A percentile compares a stretch with the other conserved stretches of the same genome.
Evolutionary conservation across 2,888 invertebrate species (phyloP).

Genomic region (Lepidochitona cinerea): DNA sequence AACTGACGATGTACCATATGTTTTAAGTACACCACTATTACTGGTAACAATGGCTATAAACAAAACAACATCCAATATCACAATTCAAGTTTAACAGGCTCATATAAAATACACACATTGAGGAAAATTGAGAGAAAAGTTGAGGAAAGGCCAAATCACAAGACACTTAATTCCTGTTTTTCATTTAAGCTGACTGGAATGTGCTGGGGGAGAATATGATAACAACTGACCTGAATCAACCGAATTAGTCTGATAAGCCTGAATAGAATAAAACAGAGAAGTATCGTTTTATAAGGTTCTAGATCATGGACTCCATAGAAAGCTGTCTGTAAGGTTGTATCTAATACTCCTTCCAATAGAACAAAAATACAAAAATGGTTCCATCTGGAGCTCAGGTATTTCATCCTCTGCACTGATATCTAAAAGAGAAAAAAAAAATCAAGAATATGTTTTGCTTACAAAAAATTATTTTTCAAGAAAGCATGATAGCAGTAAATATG

Average conservation of each 20-base stretch:
- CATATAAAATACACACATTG: too few relatives aligned
- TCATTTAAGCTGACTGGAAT: too few relatives aligned
- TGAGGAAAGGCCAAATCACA: too few relatives aligned
- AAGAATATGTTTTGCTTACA: too few relatives aligned
- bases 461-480: too few relatives aligned
- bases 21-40: slow-evolving; percentile 74
- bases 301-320: slow-evolving; percentile 30
- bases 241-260: slow-evolving; percentile 48
- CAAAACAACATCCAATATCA: neutral
- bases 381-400: slow-evolving; percentile 75
- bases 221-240: slow-evolving; percentile 53
- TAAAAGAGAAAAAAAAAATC: too few relatives aligned
- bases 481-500: too few relatives aligned
- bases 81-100: too few relatives aligned
- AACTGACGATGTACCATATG: slow-evolving; percentile 75
- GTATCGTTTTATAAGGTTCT: slow-evolving; percentile 21
- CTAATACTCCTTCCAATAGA: slow-evolving; percentile 73
- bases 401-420: slow-evolving; percentile 36
- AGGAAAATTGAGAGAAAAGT: too few relatives aligned
- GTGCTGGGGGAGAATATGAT: too few relatives aligned
- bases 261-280: slow-evolving; percentile 43
- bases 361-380: slow-evolving; percentile 76
- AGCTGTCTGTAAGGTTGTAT: slow-evolving; percentile 69
- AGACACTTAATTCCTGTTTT: too few relatives aligned
- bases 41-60: slow-evolving; percentile 69